phyloP scores from a whole-genome alignment of 2,113 vertebrate genomes.

The Lates calcarifer region DNA sequence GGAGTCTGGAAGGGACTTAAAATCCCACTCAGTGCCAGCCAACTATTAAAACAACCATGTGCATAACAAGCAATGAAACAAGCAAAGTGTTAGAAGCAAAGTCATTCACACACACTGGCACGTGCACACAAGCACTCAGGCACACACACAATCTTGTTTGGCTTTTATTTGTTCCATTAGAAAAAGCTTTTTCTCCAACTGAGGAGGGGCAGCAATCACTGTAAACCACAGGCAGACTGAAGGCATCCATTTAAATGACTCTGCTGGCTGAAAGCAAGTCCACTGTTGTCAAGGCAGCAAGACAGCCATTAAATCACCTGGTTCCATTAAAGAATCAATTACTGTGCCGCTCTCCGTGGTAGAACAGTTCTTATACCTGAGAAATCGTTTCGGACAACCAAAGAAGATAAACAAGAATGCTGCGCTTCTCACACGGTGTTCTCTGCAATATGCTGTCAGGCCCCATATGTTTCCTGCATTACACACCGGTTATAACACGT shows the following conservation, averaged over 20 bases:
- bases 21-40: constrained; percentile 27
- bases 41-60: constrained; percentile 51
- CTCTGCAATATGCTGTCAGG: constrained; percentile 5
- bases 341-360: constrained; percentile 88
- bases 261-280: constrained; percentile 86
- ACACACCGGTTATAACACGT: constrained; percentile 8
- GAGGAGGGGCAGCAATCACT: constrained; percentile 64
- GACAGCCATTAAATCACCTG: constrained; percentile 93
- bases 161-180: constrained; percentile 70
- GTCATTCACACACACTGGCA: constrained; percentile 18
- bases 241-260: constrained; percentile 88
- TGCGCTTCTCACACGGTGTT: not conserved
- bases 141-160: constrained; percentile 46
- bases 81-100: constrained; percentile 32
- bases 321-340: constrained; percentile 98
- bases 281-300: constrained; percentile 88
- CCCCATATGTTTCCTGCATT: constrained; percentile 12
- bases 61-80: constrained; percentile 42
- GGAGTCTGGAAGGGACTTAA: constrained; percentile 23
- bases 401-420: constrained; percentile 75
- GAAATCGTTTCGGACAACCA: constrained; percentile 87
- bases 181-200: constrained; percentile 57
- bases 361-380: constrained; percentile 86
- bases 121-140: constrained; percentile 36
- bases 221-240: constrained; percentile 80